Percentiles rank a stretch among this genome's conserved stretches.
Evolutionary conservation across 2,797 vertebrate species (phyloP).

Genomic region (Gymnothorax javanicus): DNA sequence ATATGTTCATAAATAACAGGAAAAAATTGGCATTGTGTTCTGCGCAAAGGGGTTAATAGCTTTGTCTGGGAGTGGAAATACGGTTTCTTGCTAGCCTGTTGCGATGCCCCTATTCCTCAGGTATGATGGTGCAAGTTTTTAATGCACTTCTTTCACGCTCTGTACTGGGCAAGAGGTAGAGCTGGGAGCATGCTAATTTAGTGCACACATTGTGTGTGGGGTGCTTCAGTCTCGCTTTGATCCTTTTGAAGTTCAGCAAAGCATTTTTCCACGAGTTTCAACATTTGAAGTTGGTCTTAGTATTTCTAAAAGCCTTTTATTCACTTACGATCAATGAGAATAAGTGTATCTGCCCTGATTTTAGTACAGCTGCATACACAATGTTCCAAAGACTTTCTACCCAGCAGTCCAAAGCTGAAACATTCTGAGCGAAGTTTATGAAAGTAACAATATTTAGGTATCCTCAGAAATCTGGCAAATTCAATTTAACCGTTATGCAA

Average conservation of each 20-base stretch:
- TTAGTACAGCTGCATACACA: not conserved
- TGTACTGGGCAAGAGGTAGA: not conserved
- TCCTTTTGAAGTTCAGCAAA: not conserved
- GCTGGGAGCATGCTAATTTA: not conserved
- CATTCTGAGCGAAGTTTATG: not conserved
- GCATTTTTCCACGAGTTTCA: not conserved
- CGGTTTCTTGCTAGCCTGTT: not conserved
- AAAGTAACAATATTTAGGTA: not conserved
- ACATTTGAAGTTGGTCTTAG: conserved; percentile 10
- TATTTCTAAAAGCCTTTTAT: conserved; percentile 15
- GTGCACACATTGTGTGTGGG: not conserved
- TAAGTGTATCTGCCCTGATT: conserved; percentile 12
- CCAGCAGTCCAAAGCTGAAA: not conserved
- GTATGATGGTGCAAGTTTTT: not conserved
- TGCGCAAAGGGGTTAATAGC: not conserved
- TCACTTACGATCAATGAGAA: conserved; percentile 14
- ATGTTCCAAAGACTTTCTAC: not conserved
- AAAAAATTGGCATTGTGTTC: too few species aligned
- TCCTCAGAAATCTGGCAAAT: not conserved
- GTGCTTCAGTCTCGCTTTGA: not conserved
- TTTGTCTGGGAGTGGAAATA: not conserved
- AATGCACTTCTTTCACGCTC: not conserved
- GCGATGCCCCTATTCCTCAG: not conserved
- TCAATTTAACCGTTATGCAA: too few species aligned
- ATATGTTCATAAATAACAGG: too few species aligned